phyloP scores from a whole-genome alignment of 2,113 vertebrate species.

The Dipodomys merriami region DNA sequence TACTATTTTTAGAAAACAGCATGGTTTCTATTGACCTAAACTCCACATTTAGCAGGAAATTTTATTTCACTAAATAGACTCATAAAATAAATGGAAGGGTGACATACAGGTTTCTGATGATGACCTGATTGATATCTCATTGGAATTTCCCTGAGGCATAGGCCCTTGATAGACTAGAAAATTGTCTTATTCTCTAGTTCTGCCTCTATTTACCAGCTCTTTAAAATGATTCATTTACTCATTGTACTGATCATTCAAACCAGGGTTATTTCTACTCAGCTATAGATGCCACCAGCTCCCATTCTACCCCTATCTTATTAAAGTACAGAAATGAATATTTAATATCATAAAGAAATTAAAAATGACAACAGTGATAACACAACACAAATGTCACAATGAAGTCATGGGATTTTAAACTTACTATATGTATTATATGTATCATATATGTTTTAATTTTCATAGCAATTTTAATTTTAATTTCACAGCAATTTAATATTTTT shows the following conservation, averaged over 20 bases:
- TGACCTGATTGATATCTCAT: neutral
- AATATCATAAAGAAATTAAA: neutral
- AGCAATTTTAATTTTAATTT: no score
- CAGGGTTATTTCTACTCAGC: neutral
- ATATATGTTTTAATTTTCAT: no score
- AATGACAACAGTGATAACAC: neutral
- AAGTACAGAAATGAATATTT: neutral
- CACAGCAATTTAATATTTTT: neutral
- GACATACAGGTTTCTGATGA: neutral
- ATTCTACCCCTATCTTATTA: neutral
- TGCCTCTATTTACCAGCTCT: neutral
- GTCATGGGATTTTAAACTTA: neutral
- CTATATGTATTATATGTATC: neutral
- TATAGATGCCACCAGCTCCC: neutral
- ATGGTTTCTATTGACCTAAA: slow-evolving; percentile 10
- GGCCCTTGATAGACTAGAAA: no score
- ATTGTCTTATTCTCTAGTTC: neutral
- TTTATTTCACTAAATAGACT: neutral
- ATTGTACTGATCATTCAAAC: neutral
- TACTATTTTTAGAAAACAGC: neutral
- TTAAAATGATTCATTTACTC: neutral
- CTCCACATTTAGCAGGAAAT: neutral
- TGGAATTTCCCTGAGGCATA: neutral
- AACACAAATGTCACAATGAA: neutral
- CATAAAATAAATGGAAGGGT: neutral